Percentiles rank a stretch among this genome's conserved stretches.
These are phyloP conservation scores for Rhinopomastus cyanomelas DNA, from an alignment of 2,113 vertebrate genomes.

Conservation along the genomic window DNA sequence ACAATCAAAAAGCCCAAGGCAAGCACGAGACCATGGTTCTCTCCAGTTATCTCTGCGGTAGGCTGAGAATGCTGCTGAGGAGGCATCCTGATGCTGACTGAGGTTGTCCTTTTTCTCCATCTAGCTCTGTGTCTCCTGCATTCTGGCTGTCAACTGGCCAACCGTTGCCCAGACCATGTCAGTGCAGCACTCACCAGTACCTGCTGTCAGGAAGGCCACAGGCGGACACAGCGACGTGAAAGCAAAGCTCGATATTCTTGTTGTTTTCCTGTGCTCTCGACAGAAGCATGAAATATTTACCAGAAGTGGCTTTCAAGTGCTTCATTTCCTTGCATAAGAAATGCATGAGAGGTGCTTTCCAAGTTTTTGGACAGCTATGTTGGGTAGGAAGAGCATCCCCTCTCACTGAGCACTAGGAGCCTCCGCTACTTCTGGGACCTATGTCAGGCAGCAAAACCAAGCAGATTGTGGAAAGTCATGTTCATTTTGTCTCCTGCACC, in stretches of 20 bases:
- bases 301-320: neutral
- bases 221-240: neutral
- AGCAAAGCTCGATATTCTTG: neutral
- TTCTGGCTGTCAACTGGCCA: neutral
- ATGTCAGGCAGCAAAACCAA: neutral
- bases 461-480: neutral
- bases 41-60: neutral
- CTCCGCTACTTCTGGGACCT: neutral
- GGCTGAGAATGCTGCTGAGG: neutral
- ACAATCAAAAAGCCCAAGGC: neutral
- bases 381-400: neutral
- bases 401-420: neutral
- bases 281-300: neutral
- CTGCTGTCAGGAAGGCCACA: neutral
- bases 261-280: neutral
- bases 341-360: neutral
- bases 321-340: neutral
- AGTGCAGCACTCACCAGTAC: neutral
- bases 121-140: neutral
- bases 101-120: neutral
- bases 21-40: neutral
- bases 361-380: neutral
- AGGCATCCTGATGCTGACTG: neutral
- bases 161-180: neutral
- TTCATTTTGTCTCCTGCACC: neutral